Evolutionary conservation across 2,797 vertebrate genomes (phyloP), one percentile per base, ranked within the genome.

Genomic region (Varecia variegata): DNA sequence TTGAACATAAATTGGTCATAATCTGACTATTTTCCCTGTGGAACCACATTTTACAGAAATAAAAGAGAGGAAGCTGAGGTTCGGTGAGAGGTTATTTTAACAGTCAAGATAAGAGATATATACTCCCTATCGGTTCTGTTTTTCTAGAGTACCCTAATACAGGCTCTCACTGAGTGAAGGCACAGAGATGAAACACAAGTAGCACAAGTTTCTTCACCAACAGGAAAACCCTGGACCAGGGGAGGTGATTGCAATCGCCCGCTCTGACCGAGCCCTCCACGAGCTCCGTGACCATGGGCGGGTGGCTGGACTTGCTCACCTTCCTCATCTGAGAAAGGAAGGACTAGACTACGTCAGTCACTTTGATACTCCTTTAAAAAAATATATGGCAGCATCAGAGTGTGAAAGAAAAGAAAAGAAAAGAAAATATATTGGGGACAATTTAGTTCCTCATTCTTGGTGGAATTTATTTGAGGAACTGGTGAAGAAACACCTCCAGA

Each of bases 11-110:
- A 77, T 3, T 23, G 14, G 7, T 21, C 35, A 13, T 5, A 11
- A 20, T 27, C 14, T 68, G 15, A 67, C n/a, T n/a, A 1, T 30
- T 43, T 21, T 38, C 62, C 4, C 30, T 23, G 5, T 40, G 32
- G 58, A 56, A 40, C 2, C 58, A 3, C 17, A 25, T 17, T 27
- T 32, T 38, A 18, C 13, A 23, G 10, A 11, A 50, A 54, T 18
- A 4, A 17, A 71, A 10, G 1, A 17, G 9, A 45, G 35, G 67
- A 21, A 27, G 7, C 52, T n/a, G 4, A 27, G 20, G 7, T 32
- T 25, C 25, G 10, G 3, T 3, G 21, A 35, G 7, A 30, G 5
- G 0, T 47, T n/a, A 17, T 56, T 3, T 0, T 18, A 20, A 40
- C 3, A 65, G 43, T 40, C 14, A 7, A 54, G 47, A 4, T 4